Base-by-base conservation (phyloP, 2,797 vertebrate genomes). In the Protonibea diacanthus region DNA sequence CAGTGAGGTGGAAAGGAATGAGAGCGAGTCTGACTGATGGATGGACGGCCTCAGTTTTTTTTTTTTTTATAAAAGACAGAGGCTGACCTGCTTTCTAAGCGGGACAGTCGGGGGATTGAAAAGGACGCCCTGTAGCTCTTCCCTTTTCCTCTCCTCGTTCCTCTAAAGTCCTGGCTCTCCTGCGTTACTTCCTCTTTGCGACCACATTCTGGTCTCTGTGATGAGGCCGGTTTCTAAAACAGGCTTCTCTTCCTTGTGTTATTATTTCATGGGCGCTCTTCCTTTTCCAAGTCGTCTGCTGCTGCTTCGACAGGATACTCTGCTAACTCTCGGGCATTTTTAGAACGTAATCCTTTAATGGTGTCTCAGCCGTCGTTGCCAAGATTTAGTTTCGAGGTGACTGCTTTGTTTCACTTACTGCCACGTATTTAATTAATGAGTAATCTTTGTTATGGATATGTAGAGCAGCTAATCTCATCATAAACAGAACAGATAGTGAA, bases 1-100 rank as follows among this genome's bases (percentile, higher is more conserved):
- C 58, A 9, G 38, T 42, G 83, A 80, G 57, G 78, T 68, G 82
- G 80, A 84, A 87, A 86, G 81, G 84, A 90, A 90, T 84, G 85
- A 86, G 17, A 78, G 67, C 69, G 77, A 87, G 87, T 75, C 74
- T 65, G 83, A 80, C 23, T 44, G 67, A 75, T 13, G 48, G 68
- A 75, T 47, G 61, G 58, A 63, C 29, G 64, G 64, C 57, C 58
- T 77, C 38, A 12, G 45, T 65, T 78, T 77, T 76, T 71, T 78
- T 38, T 33, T 33, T 33, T 0, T 8, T 38, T 9, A 1, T 38
- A 33, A 66, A 74, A 73, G 62, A 61, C 62, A 3, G 11, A 56
- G 20, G 52, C 25, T 84, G 86, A 81, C 71, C 76, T 78, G 73
- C 67, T 88, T 86, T 78, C 59, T 74, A 67, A 86, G 71, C 2